Conservation (phyloP, 2,797 vertebrate species). For the Halcyon chelicuti region DNA sequence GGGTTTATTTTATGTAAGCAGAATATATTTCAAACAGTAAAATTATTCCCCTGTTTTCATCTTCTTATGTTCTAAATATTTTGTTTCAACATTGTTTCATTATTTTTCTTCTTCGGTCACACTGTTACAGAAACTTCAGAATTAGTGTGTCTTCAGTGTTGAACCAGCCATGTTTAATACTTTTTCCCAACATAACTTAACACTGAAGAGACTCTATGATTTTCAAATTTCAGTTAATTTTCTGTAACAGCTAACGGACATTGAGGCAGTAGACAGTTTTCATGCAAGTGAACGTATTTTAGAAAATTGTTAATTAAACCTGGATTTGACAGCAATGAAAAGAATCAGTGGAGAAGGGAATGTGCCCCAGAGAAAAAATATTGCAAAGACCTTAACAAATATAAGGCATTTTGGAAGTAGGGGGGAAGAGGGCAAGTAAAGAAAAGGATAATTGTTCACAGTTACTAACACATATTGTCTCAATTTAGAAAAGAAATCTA, state of each 20-base stretch:
- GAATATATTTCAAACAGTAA: not conserved
- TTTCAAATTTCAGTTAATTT: not conserved
- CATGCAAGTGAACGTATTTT: not conserved
- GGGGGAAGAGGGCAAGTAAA: fast-evolving
- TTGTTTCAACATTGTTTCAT: not conserved
- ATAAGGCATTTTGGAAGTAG: not conserved
- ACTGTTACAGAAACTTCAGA: not conserved
- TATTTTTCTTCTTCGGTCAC: not conserved
- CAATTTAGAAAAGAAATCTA: not conserved
- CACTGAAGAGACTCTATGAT: not conserved
- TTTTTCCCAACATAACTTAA: not conserved
- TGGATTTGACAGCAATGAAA: not conserved
- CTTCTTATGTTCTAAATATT: not conserved
- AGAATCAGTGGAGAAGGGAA: not conserved
- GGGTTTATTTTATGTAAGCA: not conserved
- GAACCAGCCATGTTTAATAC: not conserved
- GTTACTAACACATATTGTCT: not conserved
- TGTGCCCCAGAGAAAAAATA: not conserved
- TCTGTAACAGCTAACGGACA: not conserved
- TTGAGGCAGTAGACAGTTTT: not conserved
- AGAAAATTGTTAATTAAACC: not conserved
- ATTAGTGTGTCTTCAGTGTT: not conserved
- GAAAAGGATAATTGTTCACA: not conserved
- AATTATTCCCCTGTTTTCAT: not conserved
- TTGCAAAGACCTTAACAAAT: not conserved